These are phyloP conservation scores for Diabrotica undecimpunctata DNA, from an alignment of 1,140 invertebrate species.

Conservation along the genomic window DNA sequence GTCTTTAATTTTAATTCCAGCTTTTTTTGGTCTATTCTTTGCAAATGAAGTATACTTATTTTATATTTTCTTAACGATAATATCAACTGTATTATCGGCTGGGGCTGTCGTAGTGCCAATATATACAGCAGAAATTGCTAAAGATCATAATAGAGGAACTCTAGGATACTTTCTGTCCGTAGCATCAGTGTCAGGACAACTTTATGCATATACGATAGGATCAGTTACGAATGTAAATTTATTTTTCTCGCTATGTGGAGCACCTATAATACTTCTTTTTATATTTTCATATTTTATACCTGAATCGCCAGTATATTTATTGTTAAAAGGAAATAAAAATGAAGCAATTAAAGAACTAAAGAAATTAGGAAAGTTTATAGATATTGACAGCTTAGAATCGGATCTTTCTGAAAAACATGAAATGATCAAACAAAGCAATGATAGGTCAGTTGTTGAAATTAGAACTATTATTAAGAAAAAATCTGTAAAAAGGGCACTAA, in stretches of 20 bases:
- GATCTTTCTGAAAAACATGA: slow-evolving; percentile 55
- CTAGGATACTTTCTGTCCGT: slow-evolving; percentile 63
- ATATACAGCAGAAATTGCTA: slow-evolving; percentile 53
- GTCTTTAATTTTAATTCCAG: slow-evolving; percentile 43
- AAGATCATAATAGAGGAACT: slow-evolving; percentile 39
- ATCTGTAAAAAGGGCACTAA: slow-evolving; percentile 60
- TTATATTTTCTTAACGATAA: slow-evolving; percentile 46
- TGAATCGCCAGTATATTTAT: slow-evolving; percentile 73
- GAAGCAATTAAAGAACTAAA: slow-evolving; percentile 62
- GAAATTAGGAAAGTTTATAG: slow-evolving; percentile 61
- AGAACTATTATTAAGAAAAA: slow-evolving; percentile 56
- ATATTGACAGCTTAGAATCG: slow-evolving; percentile 52
- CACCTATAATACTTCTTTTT: slow-evolving; percentile 61
- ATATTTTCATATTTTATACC: slow-evolving; percentile 67
- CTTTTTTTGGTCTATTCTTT: slow-evolving; percentile 46
- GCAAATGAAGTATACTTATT: slow-evolving; percentile 42
- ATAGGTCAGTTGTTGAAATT: slow-evolving; percentile 51
- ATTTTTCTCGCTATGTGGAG: slow-evolving; percentile 61
- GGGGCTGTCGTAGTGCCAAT: slow-evolving; percentile 50
- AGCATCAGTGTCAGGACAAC: slow-evolving; percentile 24
- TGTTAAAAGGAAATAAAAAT: slow-evolving; percentile 56
- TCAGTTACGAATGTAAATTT: slow-evolving; percentile 57
- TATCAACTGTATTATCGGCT: slow-evolving; percentile 48
- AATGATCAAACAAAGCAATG: slow-evolving; percentile 53
- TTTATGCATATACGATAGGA: slow-evolving; percentile 56